These are phyloP conservation scores for Stichodactyla mertensii DNA, from an alignment of 64 coral and sea anemone genomes.

Conservation along the genomic window DNA sequence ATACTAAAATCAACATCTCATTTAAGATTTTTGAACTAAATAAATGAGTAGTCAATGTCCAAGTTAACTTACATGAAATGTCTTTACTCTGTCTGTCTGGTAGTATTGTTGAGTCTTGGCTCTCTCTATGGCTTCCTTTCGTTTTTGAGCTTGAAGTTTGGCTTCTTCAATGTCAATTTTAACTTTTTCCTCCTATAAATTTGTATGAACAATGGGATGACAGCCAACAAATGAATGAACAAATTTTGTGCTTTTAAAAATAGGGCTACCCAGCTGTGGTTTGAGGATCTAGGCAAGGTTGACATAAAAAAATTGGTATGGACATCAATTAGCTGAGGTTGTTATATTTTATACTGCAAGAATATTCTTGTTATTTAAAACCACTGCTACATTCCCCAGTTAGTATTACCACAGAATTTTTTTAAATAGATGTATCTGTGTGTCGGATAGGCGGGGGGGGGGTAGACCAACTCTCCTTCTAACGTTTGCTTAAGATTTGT, in stretches of 20 bases:
- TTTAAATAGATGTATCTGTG: no score
- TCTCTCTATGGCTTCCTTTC: slow-evolving; percentile 96
- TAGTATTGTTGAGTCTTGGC: slow-evolving; percentile 96
- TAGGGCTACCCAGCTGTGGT: no score
- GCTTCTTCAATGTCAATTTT: slow-evolving; percentile 99
- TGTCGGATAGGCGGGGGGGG: neutral
- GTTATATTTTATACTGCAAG: no score
- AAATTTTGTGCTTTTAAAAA: neutral
- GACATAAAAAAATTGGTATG: no score
- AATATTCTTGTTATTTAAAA: no score
- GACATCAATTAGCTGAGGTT: no score
- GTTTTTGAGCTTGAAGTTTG: slow-evolving; percentile 89
- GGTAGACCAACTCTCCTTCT: neutral
- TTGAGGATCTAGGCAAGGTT: no score
- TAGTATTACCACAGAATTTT: no score
- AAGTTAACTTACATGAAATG: slow-evolving; percentile 82
- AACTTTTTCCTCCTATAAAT: slow-evolving; percentile 76
- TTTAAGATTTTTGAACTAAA: no score
- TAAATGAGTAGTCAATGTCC: no score
- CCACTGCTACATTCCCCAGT: no score
- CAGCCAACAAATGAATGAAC: neutral
- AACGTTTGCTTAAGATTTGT: neutral
- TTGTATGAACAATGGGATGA: neutral
- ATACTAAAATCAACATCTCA: no score
- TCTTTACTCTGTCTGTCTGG: slow-evolving; percentile 94